Base-by-base conservation (phyloP, 2,113 vertebrate species). In the Varanus salvator region DNA sequence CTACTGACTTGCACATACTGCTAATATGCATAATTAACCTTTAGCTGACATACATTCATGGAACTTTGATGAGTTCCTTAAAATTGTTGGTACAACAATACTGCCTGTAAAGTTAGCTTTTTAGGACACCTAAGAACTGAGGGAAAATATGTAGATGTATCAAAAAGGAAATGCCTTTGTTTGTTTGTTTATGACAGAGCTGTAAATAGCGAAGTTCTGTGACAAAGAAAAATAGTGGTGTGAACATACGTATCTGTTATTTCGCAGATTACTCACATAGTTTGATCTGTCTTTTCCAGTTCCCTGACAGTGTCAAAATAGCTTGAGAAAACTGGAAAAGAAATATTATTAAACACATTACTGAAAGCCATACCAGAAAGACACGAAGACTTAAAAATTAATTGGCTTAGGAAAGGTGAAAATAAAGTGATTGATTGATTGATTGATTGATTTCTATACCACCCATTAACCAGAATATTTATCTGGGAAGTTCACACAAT, bases 11-110 rank as follows among this genome's bases (percentile, higher is more conserved):
- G 19, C 72, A 91, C 92, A 85, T 92, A 86, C 34, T 92, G 78
- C 72, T 86, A 87, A 21, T 94, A 87, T 82, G 80, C 76, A 72
- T 90, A 95, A 96, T 96, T 93, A 89, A 91, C 91, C 91, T 95
- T 95, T 93, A 93, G 91, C 84, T 71, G 87, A 57, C 84, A 92
- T 85, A 84, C 92, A 92, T 54, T 77, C 80, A 66, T 21, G 60
- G 87, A 93, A 95, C 88, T 89, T 91, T 76, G 85, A 91, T 81
- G 71, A 50, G 90, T 93, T 91, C 90, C 93, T 94, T 93, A 86
- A 92, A 96, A 93, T 1, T 48, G 64, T 85, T 93, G 50, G 84
- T 93, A 89, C 88, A 91, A 86, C 86, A 85, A 25, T 82, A 80
- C 34, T 57, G 27, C 31, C 92, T 95, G 92, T 85, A 90, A 92